Evolutionary conservation across 2,888 invertebrate species (phyloP), one percentile per base, ranked within the genome.

Genomic region (Sipha maydis): DNA sequence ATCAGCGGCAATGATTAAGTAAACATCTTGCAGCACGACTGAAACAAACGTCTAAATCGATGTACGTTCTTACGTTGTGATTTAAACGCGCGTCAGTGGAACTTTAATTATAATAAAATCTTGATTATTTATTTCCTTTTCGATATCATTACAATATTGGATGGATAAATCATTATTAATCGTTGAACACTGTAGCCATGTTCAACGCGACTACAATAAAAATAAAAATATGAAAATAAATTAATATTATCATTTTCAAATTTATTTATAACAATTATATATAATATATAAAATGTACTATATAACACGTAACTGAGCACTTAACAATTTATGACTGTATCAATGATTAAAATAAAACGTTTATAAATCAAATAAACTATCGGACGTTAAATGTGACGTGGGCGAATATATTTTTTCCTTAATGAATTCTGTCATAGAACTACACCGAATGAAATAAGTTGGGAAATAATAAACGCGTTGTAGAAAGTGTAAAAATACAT

Each of bases 341-440:
- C 56, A 21, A 83, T 56, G 75, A 83, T 83, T 83, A 61, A 83
- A 75, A 83, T 21, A 28, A 75, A 75, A 56, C 34, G 73, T 83
- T 83, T 56, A 75, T 75, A 56, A 83, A 83, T 83, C 75, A 75
- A 83, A 83, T 38, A n/a, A 61, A 61, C 83, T 34, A 56, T 56
- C 31, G 19, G 19, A 75, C 54, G 54, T 71, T 82, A 73, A 9
- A 34, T 34, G n/a, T 38, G 28, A 75, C 83, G 75, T 83, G 75
- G 83, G 73, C 75, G 83, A 75, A 75, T 28, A 48, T 80, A 21
- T 83, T 83, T 48, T 54, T 31, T 28, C 34, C 38, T 75, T 83
- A 83, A 75, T 75, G 11, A 75, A 38, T 38, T n/a, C n/a, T 14
- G 17, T 25, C 48, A 3, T 73, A 3, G 25, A 67, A 82, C 71